Evolutionary conservation across 1,140 invertebrate genomes (phyloP).

Genomic region (Gonatopus flavifemur): DNA sequence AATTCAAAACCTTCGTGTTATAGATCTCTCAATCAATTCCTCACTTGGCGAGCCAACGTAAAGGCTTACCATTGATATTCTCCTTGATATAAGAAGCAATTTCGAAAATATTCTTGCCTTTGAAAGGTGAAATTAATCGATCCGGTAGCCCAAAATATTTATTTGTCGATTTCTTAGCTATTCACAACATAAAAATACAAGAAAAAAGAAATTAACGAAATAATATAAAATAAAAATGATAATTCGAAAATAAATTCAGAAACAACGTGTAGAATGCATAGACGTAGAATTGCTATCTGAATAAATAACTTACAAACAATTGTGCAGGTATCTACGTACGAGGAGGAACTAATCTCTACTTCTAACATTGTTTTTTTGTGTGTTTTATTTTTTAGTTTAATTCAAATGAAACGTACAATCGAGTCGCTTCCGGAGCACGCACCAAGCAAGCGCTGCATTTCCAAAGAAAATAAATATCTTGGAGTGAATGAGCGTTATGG

Average conservation of each 20-base stretch:
- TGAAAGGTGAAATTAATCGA: slow-evolving; percentile 56
- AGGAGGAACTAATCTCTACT: slow-evolving; percentile 34
- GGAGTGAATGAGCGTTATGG: neutral
- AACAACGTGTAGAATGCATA: neutral
- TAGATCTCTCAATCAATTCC: too few species aligned
- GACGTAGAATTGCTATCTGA: slow-evolving; percentile 14
- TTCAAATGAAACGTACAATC: slow-evolving; percentile 74
- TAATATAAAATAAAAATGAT: slow-evolving; percentile 12
- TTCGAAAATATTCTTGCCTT: slow-evolving; percentile 58
- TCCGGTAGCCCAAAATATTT: slow-evolving; percentile 55
- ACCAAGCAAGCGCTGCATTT: slow-evolving; percentile 83
- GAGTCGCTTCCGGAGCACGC: slow-evolving; percentile 82
- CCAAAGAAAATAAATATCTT: neutral
- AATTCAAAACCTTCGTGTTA: too few species aligned
- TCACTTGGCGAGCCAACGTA: slow-evolving; percentile 33
- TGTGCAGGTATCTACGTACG: slow-evolving; percentile 34
- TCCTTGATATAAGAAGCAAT: slow-evolving; percentile 60
- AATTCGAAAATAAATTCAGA: too few species aligned
- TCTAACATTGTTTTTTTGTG: too few species aligned
- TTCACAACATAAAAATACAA: slow-evolving; percentile 43
- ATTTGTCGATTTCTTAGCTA: slow-evolving; percentile 52
- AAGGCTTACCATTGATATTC: slow-evolving; percentile 59
- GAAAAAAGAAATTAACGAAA: slow-evolving; percentile 17
- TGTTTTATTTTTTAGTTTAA: slow-evolving; percentile 31
- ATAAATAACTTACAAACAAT: slow-evolving; percentile 31